These are phyloP conservation scores for Drosophila ezoana DNA, from an alignment of 2,888 invertebrate species.

Conservation along the genomic window DNA sequence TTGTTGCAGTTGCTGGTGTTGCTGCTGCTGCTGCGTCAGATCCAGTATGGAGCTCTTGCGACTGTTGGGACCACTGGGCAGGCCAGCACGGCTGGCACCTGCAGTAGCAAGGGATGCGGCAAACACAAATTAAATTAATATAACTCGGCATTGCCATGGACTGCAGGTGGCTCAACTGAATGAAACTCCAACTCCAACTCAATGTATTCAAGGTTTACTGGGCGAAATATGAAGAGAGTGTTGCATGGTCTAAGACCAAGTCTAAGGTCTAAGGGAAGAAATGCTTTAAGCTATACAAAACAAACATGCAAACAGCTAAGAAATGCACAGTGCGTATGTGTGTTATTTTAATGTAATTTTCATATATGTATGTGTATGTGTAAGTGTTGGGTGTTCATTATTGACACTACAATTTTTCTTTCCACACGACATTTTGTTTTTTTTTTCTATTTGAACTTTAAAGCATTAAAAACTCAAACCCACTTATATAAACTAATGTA, in stretches of 20 bases:
- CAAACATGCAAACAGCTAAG: slow-evolving; percentile 52
- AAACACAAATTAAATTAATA: slow-evolving; percentile 9
- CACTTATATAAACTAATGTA: too few relatives aligned
- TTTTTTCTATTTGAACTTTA: neutral
- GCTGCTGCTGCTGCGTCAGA: slow-evolving; percentile 84
- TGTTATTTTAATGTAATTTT: neutral
- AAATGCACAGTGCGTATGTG: slow-evolving; percentile 21
- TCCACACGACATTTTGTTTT: neutral
- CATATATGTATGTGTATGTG: neutral
- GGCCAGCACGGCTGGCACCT: slow-evolving; percentile 85
- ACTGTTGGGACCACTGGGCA: slow-evolving; percentile 81
- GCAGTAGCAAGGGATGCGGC: neutral
- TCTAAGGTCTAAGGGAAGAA: slow-evolving; percentile 18
- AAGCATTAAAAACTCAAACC: neutral
- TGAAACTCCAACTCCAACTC: slow-evolving; percentile 67
- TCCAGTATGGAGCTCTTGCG: slow-evolving; percentile 88
- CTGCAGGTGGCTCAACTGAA: slow-evolving; percentile 30
- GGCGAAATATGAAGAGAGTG: slow-evolving; percentile 53
- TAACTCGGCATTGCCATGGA: slow-evolving; percentile 5
- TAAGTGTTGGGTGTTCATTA: neutral
- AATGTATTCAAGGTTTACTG: slow-evolving; percentile 59
- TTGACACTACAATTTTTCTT: neutral
- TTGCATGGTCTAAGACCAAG: slow-evolving; percentile 30
- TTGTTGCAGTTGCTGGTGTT: slow-evolving; percentile 80
- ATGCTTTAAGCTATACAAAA: slow-evolving; percentile 34